phyloP scores from a whole-genome alignment of 1,140 invertebrate genomes.

The Paraescarpia echinospica region DNA sequence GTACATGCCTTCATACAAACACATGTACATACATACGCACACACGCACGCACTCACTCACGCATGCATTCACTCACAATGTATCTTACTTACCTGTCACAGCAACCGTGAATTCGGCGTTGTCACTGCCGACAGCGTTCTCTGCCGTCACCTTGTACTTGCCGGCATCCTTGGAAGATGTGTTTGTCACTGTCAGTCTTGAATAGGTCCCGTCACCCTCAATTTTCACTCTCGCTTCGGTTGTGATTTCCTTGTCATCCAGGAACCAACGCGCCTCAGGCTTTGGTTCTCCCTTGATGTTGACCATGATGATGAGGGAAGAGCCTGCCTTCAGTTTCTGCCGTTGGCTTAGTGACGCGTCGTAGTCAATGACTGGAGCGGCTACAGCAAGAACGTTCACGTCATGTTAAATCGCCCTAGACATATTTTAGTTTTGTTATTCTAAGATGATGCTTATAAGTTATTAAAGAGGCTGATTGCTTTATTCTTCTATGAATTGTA shows the following conservation, averaged over 20 bases:
- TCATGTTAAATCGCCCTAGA: neutral
- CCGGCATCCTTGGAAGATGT: constrained; percentile 81
- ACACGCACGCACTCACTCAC: too few relatives aligned
- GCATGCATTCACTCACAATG: constrained; percentile 72
- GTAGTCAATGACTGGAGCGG: constrained; percentile 15
- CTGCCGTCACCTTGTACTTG: constrained; percentile 75
- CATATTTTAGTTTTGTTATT: neutral
- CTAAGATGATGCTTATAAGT: neutral
- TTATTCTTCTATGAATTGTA: neutral
- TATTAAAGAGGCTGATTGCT: neutral
- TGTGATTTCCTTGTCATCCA: constrained; percentile 62
- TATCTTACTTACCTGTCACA: constrained; percentile 40
- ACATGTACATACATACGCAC: neutral
- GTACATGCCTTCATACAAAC: neutral
- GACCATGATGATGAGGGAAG: constrained; percentile 60
- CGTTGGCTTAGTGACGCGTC: constrained; percentile 43
- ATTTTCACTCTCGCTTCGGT: constrained; percentile 6
- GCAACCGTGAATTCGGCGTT: constrained; percentile 36
- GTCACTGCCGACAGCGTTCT: constrained; percentile 83
- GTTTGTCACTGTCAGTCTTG: constrained; percentile 69
- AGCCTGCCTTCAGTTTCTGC: constrained; percentile 41
- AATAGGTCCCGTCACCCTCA: constrained; percentile 1
- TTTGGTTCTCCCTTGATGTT: constrained; percentile 81
- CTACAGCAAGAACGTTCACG: constrained; percentile 10
- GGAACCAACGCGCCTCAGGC: constrained; percentile 81